Evolutionary conservation across 92 coral and sea anemone species (phyloP), one percentile per base, ranked within the genome.

Genomic region (Chrysogorgia sp.): DNA sequence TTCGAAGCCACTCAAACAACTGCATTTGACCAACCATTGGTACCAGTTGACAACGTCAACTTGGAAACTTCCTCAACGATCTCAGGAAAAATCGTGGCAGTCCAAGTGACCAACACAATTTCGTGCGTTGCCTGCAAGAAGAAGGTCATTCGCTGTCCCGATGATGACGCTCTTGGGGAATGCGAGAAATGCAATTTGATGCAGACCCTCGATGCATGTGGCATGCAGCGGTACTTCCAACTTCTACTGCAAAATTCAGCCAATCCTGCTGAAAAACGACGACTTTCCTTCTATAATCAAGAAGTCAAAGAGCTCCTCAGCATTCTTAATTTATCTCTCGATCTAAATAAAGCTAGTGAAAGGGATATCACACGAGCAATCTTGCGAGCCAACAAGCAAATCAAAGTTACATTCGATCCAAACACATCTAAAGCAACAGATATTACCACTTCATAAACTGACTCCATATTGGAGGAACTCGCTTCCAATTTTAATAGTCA

Each of bases 111-210:
- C 82, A 50, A 74, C 63, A 67, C 40, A 28, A 57, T 56, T 70
- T 57, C 85, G 68, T 81, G 85, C 82, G 34, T 81, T 53, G 71
- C 71, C 58, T 81, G 82, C 71, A 71, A 52, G 59, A 81, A 81
- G 53, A 53, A 74, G 22, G 55, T 81, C 40, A 74, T n/a, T 45
- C 82, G 45, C 2, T 72, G 10, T 21, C 22, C 30, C 10, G 17
- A 8, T 62, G 30, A 40, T 10, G 30, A 25, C 23, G 37, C 10
- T 1, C 70, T 63, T 63, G 70, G 70, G 13, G 45, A 63, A 34
- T 63, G 70, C 22, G 45, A 63, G n/a, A 10, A 5, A 13, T 63
- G 70, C 48, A 63, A 30, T 1, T 2, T 14, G 10, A 28, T 15
- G 37, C 47, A 63, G 37, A 71, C 71, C 34, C 33, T 76, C 30